Conservation (phyloP, 2,797 vertebrate species). For the Amazonetta brasiliensis region DNA sequence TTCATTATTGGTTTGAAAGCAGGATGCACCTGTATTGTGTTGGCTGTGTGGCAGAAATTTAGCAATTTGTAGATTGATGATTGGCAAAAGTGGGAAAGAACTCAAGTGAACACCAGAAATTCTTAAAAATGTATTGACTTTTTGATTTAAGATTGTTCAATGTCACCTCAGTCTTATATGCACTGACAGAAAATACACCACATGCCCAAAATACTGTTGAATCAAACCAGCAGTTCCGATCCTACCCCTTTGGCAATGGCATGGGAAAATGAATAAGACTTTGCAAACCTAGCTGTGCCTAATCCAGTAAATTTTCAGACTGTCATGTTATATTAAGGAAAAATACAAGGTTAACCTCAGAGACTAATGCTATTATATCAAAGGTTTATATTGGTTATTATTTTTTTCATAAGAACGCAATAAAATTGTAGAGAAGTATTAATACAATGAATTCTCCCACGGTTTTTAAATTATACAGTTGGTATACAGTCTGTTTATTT, state of each 20-base stretch:
- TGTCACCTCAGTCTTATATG: rapidly evolving
- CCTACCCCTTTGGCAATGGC: neutral
- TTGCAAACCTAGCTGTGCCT: neutral
- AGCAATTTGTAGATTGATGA: neutral
- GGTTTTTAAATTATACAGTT: rapidly evolving
- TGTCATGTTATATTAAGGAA: neutral
- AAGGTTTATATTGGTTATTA: neutral
- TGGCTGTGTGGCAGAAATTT: rapidly evolving
- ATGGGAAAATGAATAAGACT: neutral
- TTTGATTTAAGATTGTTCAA: neutral
- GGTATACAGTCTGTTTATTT: neutral
- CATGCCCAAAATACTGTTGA: rapidly evolving
- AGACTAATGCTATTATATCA: neutral
- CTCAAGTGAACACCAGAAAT: neutral
- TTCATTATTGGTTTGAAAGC: rapidly evolving
- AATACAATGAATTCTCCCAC: neutral
- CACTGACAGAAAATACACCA: neutral
- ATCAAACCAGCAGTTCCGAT: neutral
- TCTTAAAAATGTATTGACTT: neutral
- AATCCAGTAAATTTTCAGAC: neutral
- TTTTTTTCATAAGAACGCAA: neutral
- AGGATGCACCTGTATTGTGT: rapidly evolving
- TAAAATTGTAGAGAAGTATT: neutral
- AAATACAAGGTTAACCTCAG: neutral
- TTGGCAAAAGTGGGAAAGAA: neutral